A percentile compares a stretch with the other conserved stretches of the same genome.
phyloP scores from a whole-genome alignment of 2,113 vertebrate species.

The Ictalurus furcatus region DNA sequence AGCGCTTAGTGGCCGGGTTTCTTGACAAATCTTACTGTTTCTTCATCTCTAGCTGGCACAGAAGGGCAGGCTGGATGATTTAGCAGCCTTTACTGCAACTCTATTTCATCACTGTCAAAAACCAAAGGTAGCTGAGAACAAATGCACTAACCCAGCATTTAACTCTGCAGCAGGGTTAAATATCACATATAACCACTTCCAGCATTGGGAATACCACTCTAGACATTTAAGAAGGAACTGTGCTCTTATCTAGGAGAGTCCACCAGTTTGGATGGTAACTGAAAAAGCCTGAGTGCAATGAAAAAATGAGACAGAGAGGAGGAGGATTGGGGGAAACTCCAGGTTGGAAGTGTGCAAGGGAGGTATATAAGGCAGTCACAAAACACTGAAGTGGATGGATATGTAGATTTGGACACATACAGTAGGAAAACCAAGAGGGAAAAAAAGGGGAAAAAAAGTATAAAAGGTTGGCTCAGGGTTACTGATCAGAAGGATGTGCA shows the following conservation, averaged over 20 bases:
- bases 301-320: not conserved
- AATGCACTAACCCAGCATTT: not conserved
- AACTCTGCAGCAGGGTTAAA: not conserved
- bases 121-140: not conserved
- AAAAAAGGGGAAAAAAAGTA: not conserved
- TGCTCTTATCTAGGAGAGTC: not conserved
- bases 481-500: not conserved
- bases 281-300: not conserved
- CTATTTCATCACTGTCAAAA: slow-evolving; percentile 3
- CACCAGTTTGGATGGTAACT: slow-evolving; percentile 1
- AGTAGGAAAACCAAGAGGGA: not conserved
- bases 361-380: not conserved
- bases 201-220: not conserved
- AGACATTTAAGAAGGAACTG: not conserved
- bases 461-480: not conserved
- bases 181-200: not conserved
- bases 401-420: not conserved
- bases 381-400: not conserved
- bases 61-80: not conserved
- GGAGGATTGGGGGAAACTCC: not conserved
- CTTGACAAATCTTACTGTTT: slow-evolving; percentile 20
- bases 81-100: not conserved
- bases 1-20: slow-evolving; percentile 28
- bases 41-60: slow-evolving; percentile 12
- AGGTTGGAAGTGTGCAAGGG: not conserved